Conservation (phyloP, 1,140 invertebrate species). For the Coelopa frigida region DNA sequence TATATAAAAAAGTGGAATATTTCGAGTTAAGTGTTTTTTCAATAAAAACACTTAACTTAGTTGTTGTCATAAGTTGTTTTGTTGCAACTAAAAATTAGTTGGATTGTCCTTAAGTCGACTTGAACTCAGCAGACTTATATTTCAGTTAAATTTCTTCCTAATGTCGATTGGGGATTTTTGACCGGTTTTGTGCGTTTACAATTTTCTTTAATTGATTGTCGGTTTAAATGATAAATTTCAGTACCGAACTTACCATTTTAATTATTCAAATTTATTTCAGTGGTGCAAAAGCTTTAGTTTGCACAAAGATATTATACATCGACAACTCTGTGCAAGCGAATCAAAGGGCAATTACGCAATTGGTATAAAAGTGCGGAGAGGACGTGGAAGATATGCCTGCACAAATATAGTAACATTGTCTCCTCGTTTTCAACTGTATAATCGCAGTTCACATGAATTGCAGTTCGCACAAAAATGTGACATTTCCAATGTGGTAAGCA, state of each 20-base stretch:
- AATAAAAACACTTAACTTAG: too few species aligned
- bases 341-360: slow-evolving; percentile 54
- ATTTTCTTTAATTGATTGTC: background rate
- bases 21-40: too few species aligned
- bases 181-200: too few species aligned
- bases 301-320: slow-evolving; percentile 32
- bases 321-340: slow-evolving; percentile 32
- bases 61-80: too few species aligned
- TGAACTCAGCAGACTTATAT: too few species aligned
- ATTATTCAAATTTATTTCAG: slow-evolving; percentile 37
- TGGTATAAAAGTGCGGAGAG: slow-evolving; percentile 81
- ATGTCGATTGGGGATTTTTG: too few species aligned
- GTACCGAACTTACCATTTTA: slow-evolving; percentile 1
- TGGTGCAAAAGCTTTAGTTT: slow-evolving; percentile 76
- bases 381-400: slow-evolving; percentile 77
- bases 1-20: too few species aligned
- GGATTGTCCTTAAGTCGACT: too few species aligned
- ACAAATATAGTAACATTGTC: slow-evolving; percentile 90
- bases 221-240: background rate
- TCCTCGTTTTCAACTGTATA: slow-evolving; percentile 88
- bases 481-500: slow-evolving; percentile 53
- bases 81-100: too few species aligned
- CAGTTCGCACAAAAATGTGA: slow-evolving; percentile 82
- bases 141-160: too few species aligned
- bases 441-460: slow-evolving; percentile 73